phyloP scores from a whole-genome alignment of 2,113 vertebrate genomes.

The Pimephales promelas region DNA sequence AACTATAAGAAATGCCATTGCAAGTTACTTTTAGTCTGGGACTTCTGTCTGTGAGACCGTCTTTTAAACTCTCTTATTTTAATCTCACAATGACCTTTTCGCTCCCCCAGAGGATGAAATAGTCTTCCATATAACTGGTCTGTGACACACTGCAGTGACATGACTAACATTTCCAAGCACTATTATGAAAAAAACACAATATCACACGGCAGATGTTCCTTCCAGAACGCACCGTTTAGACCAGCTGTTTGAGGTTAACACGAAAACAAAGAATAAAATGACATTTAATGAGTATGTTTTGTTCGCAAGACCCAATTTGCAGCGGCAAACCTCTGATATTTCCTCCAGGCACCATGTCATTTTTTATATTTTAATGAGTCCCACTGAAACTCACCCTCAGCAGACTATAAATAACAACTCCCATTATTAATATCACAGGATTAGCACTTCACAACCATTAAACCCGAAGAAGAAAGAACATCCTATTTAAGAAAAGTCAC shows the following conservation, averaged over 20 bases:
- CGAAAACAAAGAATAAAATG: not conserved
- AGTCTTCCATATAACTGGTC: not conserved
- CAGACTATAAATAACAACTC: conserved; percentile 15
- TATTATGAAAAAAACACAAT: not conserved
- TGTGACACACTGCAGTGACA: no score
- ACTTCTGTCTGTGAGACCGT: no score
- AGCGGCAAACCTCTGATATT: not conserved
- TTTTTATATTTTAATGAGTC: conserved; percentile 33
- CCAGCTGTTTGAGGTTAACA: not conserved
- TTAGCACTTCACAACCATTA: not conserved
- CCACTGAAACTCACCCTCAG: conserved; percentile 8
- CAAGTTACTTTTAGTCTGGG: no score
- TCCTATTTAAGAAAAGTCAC: not conserved
- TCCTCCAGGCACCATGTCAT: not conserved
- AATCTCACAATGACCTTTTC: not conserved
- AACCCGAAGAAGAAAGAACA: conserved; percentile 4
- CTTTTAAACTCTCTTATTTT: not conserved
- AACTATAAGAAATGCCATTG: no score
- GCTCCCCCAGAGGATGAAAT: not conserved
- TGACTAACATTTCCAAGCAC: not conserved
- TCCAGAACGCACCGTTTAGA: not conserved
- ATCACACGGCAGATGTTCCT: not conserved
- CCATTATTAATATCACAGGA: conserved; percentile 25
- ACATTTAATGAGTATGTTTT: conserved; percentile 20
- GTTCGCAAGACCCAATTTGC: not conserved